Evolutionary conservation across 2,888 invertebrate species (phyloP).

Genomic region (Dascillus cervinus): DNA sequence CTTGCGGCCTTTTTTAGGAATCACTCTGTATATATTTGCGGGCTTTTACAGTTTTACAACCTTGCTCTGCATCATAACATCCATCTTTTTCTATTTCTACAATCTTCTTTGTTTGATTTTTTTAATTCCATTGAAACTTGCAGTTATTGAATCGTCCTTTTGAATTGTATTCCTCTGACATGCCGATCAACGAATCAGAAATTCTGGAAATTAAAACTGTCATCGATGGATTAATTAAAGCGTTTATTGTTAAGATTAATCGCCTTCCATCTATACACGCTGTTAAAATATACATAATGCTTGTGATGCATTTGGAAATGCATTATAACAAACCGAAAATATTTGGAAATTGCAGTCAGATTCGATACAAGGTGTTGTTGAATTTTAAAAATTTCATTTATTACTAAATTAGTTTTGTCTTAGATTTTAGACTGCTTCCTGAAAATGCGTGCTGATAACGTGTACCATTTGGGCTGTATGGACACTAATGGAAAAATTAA

Average conservation of each 20-base stretch:
- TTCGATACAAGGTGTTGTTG: slow-evolving; percentile 58
- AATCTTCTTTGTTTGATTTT: no score
- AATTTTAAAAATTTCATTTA: no score
- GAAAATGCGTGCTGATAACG: slow-evolving; percentile 72
- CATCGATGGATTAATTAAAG: slow-evolving; percentile 63
- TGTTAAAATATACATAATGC: slow-evolving; percentile 70
- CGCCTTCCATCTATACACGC: slow-evolving; percentile 71
- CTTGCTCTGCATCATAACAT: no score
- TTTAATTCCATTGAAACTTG: no score
- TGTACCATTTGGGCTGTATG: slow-evolving; percentile 72
- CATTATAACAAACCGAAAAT: slow-evolving; percentile 68
- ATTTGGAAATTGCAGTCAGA: slow-evolving; percentile 57
- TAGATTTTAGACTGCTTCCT: slow-evolving; percentile 83
- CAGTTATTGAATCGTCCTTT: slow-evolving; percentile 60
- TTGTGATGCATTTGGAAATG: slow-evolving; percentile 69
- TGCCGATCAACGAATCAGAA: slow-evolving; percentile 48
- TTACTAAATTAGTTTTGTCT: slow-evolving; percentile 15
- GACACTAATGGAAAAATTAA: slow-evolving; percentile 47
- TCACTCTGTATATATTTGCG: no score
- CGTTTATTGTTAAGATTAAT: slow-evolving; percentile 70
- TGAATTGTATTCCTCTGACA: slow-evolving; percentile 43
- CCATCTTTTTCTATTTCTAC: no score
- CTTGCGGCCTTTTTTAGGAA: no score
- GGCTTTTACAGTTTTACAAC: no score
- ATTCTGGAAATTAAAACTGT: slow-evolving; percentile 61